Evolutionary conservation across 2,113 vertebrate genomes (phyloP).

Genomic region (Struthidea cinerea): DNA sequence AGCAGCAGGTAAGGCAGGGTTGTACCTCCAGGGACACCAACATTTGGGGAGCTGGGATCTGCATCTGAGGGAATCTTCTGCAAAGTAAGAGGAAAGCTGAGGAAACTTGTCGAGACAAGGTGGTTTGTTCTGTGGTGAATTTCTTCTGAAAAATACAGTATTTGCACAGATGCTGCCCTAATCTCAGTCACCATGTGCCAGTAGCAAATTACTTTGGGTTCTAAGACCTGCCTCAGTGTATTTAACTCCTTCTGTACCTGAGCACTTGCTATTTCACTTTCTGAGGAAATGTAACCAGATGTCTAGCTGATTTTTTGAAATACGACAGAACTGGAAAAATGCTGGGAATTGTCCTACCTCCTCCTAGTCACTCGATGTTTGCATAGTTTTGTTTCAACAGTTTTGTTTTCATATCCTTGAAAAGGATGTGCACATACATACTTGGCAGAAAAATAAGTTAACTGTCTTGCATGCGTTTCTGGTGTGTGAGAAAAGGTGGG

Average conservation of each 20-base stretch:
- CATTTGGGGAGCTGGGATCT: neutral
- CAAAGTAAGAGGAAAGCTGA: neutral
- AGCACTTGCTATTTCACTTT: neutral
- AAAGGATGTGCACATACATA: neutral
- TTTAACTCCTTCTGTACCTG: neutral
- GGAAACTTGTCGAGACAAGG: neutral
- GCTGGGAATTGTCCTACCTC: neutral
- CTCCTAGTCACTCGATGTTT: neutral
- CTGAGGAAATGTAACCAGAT: neutral
- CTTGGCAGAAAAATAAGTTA: neutral
- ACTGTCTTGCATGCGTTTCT: neutral
- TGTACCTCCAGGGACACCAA: rapidly evolving
- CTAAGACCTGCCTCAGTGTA: neutral
- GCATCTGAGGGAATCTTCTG: neutral
- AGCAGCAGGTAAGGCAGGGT: neutral
- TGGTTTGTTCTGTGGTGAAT: neutral
- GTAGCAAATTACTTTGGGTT: neutral
- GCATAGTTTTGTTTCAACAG: neutral
- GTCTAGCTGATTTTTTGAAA: neutral
- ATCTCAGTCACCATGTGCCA: neutral
- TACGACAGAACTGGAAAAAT: neutral
- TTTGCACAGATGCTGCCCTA: neutral
- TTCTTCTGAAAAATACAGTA: neutral
- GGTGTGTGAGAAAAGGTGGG: neutral
- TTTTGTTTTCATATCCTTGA: neutral